Percentiles rank a stretch among this genome's conserved stretches.
Evolutionary conservation across 2,113 vertebrate species (phyloP).

Genomic region (Crocuta crocuta): DNA sequence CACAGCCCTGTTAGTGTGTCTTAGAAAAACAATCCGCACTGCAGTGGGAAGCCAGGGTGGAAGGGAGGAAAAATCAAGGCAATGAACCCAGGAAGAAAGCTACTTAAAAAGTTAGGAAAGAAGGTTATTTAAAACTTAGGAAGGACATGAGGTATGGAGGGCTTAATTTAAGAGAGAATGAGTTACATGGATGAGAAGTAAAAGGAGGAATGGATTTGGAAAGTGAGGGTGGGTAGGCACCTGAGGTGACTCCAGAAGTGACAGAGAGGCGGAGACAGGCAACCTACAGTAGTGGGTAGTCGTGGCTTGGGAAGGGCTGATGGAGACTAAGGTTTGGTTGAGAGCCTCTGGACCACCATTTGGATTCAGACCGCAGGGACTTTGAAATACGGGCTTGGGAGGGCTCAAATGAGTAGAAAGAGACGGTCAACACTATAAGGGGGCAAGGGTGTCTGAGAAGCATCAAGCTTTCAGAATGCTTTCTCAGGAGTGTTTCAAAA

Average conservation of each 20-base stretch:
- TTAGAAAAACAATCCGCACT: background rate
- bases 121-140: background rate
- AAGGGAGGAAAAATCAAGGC: background rate
- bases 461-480: background rate
- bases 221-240: background rate
- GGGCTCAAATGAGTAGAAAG: background rate
- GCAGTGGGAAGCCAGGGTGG: background rate
- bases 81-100: background rate
- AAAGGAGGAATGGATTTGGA: background rate
- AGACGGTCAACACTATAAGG: background rate
- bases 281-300: fast-evolving
- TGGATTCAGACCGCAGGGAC: background rate
- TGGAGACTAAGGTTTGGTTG: fast-evolving
- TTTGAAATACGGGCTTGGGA: background rate
- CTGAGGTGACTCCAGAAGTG: too few species aligned
- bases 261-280: background rate
- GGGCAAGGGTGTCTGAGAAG: background rate
- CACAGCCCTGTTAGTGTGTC: background rate
- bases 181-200: background rate
- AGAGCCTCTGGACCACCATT: background rate
- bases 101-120: background rate
- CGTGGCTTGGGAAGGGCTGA: background rate
- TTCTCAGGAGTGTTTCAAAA: background rate
- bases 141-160: fast-evolving
- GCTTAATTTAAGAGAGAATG: background rate